Evolutionary conservation across 2,888 invertebrate genomes (phyloP).

Genomic region (Lasioglossum malachurum): DNA sequence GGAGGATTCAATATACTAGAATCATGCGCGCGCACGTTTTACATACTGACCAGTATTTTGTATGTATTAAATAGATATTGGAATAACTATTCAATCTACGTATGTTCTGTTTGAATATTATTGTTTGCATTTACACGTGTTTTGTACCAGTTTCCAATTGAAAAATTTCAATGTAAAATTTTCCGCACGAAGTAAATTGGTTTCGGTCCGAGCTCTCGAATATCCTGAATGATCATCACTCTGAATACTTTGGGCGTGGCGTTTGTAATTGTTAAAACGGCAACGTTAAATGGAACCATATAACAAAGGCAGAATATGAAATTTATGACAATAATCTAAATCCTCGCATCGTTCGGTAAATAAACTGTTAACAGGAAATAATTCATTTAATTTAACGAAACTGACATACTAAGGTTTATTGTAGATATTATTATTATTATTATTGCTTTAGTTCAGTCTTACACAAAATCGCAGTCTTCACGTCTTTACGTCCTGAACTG

Average conservation of each 20-base stretch:
- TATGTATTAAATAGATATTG: neutral
- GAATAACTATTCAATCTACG: neutral
- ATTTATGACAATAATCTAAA: neutral
- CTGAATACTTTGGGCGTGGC: neutral
- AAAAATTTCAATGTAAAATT: neutral
- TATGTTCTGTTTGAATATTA: neutral
- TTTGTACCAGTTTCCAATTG: neutral
- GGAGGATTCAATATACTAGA: neutral
- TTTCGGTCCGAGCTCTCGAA: neutral
- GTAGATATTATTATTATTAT: too few species aligned
- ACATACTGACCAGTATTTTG: neutral
- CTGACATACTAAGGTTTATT: neutral
- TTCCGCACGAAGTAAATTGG: neutral
- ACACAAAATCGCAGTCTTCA: too few species aligned
- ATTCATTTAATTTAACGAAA: neutral
- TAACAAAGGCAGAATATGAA: neutral
- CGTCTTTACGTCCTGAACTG: neutral
- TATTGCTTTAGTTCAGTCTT: too few species aligned
- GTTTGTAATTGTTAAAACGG: neutral
- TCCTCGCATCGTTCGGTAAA: neutral
- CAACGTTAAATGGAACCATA: neutral
- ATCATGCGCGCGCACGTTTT: neutral
- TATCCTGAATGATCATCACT: neutral
- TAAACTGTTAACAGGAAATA: neutral
- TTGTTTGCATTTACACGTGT: neutral